Evolutionary conservation across 2,113 vertebrate genomes (phyloP).

Genomic region (Equus quagga): DNA sequence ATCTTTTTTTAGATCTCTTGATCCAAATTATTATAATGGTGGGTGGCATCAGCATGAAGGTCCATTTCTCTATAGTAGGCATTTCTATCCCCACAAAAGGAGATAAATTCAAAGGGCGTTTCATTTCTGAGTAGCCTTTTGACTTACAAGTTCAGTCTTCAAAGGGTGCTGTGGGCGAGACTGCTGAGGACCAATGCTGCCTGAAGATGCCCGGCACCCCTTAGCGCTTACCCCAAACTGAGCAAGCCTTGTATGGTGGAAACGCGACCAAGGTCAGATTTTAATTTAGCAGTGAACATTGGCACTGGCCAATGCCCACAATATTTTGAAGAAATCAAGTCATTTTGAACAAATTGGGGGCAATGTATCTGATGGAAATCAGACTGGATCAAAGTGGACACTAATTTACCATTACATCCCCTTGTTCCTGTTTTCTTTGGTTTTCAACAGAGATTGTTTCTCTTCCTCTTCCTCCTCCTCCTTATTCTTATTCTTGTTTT

Average conservation of each 20-base stretch:
- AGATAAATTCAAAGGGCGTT: neutral
- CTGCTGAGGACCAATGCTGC: rapidly evolving
- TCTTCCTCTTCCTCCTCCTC: neutral
- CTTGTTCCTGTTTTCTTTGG: neutral
- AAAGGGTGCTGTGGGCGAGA: rapidly evolving
- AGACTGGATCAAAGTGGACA: rapidly evolving
- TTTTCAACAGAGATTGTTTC: neutral
- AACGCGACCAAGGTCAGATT: rapidly evolving
- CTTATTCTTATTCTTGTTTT: neutral
- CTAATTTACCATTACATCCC: no score
- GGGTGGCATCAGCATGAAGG: rapidly evolving
- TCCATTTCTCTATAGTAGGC: neutral
- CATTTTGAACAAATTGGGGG: neutral
- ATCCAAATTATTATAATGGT: neutral
- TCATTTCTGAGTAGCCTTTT: neutral
- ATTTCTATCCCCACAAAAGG: neutral
- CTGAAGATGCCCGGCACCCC: rapidly evolving
- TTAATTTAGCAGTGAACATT: neutral
- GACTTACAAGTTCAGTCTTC: neutral
- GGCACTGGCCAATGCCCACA: rapidly evolving
- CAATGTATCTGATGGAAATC: neutral
- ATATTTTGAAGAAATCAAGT: no score
- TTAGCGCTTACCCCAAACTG: rapidly evolving
- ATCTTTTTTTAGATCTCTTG: no score
- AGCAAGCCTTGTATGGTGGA: neutral